Base-by-base conservation (phyloP, 2,888 invertebrate genomes). In the Nycteola revayana region DNA sequence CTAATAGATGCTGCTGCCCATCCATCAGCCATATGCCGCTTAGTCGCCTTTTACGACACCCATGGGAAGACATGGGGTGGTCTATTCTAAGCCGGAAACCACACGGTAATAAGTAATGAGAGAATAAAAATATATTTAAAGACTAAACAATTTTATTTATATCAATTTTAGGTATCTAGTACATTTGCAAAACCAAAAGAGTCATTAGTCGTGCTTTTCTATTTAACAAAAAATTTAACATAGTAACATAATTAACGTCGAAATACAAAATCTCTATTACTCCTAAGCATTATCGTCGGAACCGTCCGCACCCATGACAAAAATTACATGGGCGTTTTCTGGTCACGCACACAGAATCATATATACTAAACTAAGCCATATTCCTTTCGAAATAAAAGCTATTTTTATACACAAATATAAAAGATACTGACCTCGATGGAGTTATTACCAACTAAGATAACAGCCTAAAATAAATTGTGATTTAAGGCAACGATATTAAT, bases 271-370 rank as follows among this genome's bases (percentile, higher is more conserved):
- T 63, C 49, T 62, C 48, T 35, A 38, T 51, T 49, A 34, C 52
- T 43, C 49, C 53, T 37, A 43, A 49, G 47, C 35, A 45, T 50
- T 51, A 55, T 57, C 47, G 49, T 32, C 59, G 47, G 57, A 62
- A 59, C 61, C 61, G 52, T 57, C 69, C 75, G 61, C 77, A 63
- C 79, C 77, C 74, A 66, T 61, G 52, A 64, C 65, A 56, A 66
- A 71, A 77, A 76, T 73, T 67, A 78, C 67, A 75, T 69, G 75
- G 78, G 75, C 72, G 75, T 75, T 70, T 71, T 64, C 67, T 63
- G 45, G 79, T 79, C 82, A 81, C 81, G 82, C 81, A 77, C 70
- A 49, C 42, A 25, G 23, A 46, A 42, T 50, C 40, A 28, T 49
- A 28, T 41, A 36, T 38, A 42, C 41, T 41, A 67, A 65, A 60